phyloP scores from a whole-genome alignment of 2,113 vertebrate species.

The Amphilophus citrinellus region DNA sequence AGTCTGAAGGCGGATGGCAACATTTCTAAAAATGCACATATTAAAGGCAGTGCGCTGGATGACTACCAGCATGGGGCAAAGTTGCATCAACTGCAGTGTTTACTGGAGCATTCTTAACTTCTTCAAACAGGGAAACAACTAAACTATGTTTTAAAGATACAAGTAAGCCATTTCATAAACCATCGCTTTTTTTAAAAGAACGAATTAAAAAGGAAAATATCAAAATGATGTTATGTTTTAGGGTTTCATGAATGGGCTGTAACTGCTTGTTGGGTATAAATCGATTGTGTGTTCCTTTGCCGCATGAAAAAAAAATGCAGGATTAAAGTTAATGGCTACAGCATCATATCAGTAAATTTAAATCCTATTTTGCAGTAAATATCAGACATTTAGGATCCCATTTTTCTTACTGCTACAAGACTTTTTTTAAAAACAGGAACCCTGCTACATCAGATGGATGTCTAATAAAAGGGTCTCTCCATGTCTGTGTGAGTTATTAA shows the following conservation, averaged over 20 bases:
- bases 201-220: neutral
- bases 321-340: neutral
- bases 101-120: neutral
- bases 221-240: neutral
- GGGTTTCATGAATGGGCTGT: neutral
- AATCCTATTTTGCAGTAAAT: neutral
- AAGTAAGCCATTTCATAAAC: neutral
- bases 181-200: neutral
- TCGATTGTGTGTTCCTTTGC: neutral
- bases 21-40: conserved; percentile 8
- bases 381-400: neutral
- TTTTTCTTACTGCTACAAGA: neutral
- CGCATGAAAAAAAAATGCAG: neutral
- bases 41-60: neutral
- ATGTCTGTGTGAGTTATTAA: conserved; percentile 17
- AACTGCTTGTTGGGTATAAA: neutral
- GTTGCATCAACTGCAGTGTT: conserved; percentile 35
- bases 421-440: neutral
- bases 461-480: neutral
- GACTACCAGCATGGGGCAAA: neutral
- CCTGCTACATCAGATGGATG: neutral
- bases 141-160: conserved; percentile 8
- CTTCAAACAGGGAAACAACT: conserved; percentile 19
- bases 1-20: neutral
- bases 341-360: neutral